Evolutionary conservation across 2,797 vertebrate species (phyloP).

Genomic region (Limosa lapponica): DNA sequence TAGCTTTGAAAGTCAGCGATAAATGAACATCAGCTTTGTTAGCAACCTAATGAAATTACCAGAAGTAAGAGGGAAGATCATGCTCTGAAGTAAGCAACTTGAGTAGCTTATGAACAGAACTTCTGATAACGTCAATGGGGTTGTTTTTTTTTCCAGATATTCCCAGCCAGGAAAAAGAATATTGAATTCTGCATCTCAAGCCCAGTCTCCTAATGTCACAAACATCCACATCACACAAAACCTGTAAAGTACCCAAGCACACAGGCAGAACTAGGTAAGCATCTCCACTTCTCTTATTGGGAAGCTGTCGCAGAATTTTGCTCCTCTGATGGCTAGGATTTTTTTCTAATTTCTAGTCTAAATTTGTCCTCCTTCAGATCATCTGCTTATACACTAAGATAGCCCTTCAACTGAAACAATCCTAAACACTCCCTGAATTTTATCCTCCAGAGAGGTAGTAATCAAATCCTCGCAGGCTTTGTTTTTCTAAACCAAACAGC

Average conservation of each 20-base stretch:
- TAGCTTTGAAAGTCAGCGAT: background rate
- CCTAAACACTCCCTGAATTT: background rate
- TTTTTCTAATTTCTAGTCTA: background rate
- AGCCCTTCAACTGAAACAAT: background rate
- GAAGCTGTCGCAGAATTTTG: background rate
- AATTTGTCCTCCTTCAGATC: background rate
- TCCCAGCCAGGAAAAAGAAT: constrained; percentile 11
- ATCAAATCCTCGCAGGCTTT: background rate
- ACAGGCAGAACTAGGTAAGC: background rate
- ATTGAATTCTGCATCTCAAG: background rate
- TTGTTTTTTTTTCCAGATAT: background rate
- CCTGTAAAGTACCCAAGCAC: background rate
- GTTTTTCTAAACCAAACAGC: background rate
- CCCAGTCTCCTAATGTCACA: background rate
- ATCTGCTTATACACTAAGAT: background rate
- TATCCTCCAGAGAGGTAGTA: background rate
- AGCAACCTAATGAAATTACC: constrained; percentile 15
- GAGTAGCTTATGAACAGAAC: background rate
- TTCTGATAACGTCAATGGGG: fast-evolving
- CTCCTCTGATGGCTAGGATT: background rate
- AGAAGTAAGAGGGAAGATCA: constrained; percentile 14
- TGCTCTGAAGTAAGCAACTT: background rate
- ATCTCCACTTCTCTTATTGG: background rate
- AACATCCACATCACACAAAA: background rate
- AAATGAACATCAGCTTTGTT: background rate